Conservation (phyloP, 2,797 vertebrate genomes). For the Ptychadena robeensis region DNA sequence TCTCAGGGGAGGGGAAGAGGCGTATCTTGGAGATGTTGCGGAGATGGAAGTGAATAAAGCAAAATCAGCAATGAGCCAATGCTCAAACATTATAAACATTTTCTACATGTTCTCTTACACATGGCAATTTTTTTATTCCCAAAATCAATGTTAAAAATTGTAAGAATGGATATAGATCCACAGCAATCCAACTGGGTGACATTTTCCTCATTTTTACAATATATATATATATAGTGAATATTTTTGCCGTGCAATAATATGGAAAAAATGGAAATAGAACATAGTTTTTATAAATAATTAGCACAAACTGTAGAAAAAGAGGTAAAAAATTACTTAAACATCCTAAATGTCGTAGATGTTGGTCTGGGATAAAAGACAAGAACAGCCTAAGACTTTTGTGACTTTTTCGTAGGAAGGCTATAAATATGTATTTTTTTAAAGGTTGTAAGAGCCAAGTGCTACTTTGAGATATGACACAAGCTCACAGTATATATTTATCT, state of each 20-base stretch:
- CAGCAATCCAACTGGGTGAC: no score
- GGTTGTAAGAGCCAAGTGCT: constrained; percentile 16
- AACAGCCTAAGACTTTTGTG: background rate
- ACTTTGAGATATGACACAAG: constrained; percentile 29
- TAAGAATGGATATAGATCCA: no score
- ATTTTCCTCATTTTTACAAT: no score
- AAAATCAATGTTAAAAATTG: no score
- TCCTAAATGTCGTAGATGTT: background rate
- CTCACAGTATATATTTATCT: constrained; percentile 23
- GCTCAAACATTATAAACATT: background rate
- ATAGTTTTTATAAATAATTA: background rate
- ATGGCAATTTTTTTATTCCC: no score
- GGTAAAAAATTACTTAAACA: background rate
- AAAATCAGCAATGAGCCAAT: no score
- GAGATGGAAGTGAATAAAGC: no score
- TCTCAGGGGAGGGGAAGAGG: no score
- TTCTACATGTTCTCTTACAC: no score
- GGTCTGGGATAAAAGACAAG: background rate
- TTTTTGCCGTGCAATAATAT: background rate
- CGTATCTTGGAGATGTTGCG: no score
- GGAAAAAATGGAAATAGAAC: background rate
- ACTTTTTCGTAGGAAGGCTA: constrained; percentile 18
- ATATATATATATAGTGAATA: no score
- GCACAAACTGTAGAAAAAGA: background rate
- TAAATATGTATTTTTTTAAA: constrained; percentile 15